Conservation (phyloP, 2,797 vertebrate genomes). For the Phoxinus dragarum region DNA sequence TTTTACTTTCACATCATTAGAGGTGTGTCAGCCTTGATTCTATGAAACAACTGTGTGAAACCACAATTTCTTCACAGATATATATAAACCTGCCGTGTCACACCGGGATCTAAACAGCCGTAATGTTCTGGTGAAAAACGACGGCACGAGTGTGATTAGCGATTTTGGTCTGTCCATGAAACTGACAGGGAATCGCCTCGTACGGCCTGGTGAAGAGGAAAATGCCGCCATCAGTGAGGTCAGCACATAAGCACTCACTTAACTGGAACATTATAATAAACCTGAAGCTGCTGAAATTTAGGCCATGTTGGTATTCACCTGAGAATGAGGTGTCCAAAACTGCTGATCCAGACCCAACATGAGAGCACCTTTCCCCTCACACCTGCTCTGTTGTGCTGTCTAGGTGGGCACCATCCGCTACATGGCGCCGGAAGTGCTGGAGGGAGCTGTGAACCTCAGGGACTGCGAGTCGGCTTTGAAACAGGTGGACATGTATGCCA, state of each 20-base stretch:
- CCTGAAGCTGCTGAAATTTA: neutral
- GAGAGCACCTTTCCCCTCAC: neutral
- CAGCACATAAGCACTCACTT: conserved; percentile 49
- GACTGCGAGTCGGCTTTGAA: conserved; percentile 96
- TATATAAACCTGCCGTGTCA: conserved; percentile 93
- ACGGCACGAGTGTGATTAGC: conserved; percentile 90
- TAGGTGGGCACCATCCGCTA: conserved; percentile 95
- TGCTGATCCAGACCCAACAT: neutral
- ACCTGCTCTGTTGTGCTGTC: neutral
- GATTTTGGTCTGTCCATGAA: conserved; percentile 95
- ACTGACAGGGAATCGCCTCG: conserved; percentile 85
- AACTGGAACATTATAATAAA: neutral
- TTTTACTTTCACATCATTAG: neutral
- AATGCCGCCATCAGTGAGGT: conserved; percentile 95
- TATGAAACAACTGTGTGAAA: neutral
- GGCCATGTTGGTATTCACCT: neutral
- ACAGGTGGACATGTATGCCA: conserved; percentile 96
- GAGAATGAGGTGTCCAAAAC: neutral
- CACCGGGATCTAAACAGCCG: conserved; percentile 95
- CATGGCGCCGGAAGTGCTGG: conserved; percentile 95
- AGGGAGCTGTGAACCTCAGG: conserved; percentile 92
- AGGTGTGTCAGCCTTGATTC: neutral
- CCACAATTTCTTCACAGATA: conserved; percentile 74
- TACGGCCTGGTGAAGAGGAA: conserved; percentile 89
- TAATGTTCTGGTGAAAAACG: conserved; percentile 90